Evolutionary conservation across 2,888 invertebrate genomes (phyloP), one percentile per base, ranked within the genome.

Genomic region (Hecatera dysodea): DNA sequence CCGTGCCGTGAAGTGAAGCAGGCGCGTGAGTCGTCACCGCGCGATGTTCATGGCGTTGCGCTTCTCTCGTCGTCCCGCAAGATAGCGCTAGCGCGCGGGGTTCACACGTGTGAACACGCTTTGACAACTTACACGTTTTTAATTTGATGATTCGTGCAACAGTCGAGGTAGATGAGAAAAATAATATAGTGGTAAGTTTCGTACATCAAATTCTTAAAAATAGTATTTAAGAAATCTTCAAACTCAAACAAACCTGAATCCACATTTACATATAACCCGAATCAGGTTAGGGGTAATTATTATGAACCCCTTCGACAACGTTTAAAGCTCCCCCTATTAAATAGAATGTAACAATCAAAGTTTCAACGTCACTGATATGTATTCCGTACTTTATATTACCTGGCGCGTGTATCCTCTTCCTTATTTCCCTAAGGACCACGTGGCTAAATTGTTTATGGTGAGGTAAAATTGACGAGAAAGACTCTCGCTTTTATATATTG

Each of bases 341-440:
- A 81, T 77, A 46, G 72, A 84, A 81, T 72, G 83, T 81, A 62
- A 81, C 74, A 81, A 72, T 81, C 74, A 81, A 81, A 81, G 82
- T 81, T 84, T 67, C 55, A 70, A 62, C 78, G 22, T 48, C 33
- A 29, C 82, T 62, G 59, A 62, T 59, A 65, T 57, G 55, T 56
- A 22, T 19, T 48, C 33, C 22, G 46, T 64, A 61, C 50, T 56
- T 66, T 62, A 68, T 75, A 76, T 53, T 61, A 57, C 63, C 59
- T 60, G 7, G 44, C 7, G n/a, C 56, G 50, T 74, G 44, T 65
- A 65, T 73, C 42, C 39, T n/a, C 39, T 48, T 3, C 46, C 33
- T 78, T 75, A 79, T 62, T 55, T 75, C 69, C 77, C 53, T 52
- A 1, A 56, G 72, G 72, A 8, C 11, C 1, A 24, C 22, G 78